Evolutionary conservation across 2,113 vertebrate genomes (phyloP).

Genomic region (Sinosuthora webbiana): DNA sequence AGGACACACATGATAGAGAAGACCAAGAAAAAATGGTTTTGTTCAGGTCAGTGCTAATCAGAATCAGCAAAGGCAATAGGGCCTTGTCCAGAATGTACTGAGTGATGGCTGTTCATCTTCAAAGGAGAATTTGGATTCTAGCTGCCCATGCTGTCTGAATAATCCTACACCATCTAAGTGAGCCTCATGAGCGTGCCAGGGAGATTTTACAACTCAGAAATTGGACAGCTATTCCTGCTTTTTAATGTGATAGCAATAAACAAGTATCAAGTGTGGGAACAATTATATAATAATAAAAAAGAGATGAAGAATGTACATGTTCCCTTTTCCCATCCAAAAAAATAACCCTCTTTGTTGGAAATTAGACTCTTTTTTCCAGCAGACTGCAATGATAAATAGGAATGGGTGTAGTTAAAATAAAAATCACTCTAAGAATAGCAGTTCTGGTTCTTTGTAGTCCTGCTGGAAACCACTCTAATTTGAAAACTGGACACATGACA

Average conservation of each 20-base stretch:
- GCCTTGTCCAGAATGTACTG: neutral
- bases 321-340: neutral
- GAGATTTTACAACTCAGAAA: neutral
- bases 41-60: neutral
- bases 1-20: neutral
- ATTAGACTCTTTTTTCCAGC: neutral
- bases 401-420: slow-evolving; percentile 20
- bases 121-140: neutral
- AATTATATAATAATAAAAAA: slow-evolving; percentile 29
- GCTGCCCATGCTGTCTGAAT: neutral
- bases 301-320: slow-evolving; percentile 1
- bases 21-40: neutral
- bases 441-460: slow-evolving; percentile 21
- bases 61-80: neutral
- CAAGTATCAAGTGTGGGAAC: neutral
- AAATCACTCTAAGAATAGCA: neutral
- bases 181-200: neutral
- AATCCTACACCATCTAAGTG: neutral
- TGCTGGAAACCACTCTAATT: slow-evolving; percentile 2
- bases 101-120: neutral
- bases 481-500: slow-evolving; percentile 37
- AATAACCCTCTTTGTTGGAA: neutral
- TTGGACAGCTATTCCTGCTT: neutral
- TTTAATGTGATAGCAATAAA: slow-evolving; percentile 3
- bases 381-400: neutral